Evolutionary conservation across 1,140 invertebrate genomes (phyloP).

Genomic region (Maconellicoccus hirsutus): DNA sequence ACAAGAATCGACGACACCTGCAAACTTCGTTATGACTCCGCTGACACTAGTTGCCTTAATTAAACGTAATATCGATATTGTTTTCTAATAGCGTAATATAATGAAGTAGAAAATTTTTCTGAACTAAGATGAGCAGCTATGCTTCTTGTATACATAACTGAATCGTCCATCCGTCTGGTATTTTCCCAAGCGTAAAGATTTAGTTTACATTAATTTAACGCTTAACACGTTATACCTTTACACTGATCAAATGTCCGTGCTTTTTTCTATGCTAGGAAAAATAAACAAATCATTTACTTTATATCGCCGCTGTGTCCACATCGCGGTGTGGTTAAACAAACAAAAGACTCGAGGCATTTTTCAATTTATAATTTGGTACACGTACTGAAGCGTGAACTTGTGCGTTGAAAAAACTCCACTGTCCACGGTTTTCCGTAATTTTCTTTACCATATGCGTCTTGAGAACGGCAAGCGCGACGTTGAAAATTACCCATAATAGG

Average conservation of each 20-base stretch:
- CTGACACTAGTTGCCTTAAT: neutral
- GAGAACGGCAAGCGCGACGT: neutral
- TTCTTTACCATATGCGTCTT: neutral
- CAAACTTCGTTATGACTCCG: neutral
- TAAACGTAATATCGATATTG: neutral
- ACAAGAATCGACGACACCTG: slow-evolving; percentile 7
- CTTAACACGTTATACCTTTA: neutral
- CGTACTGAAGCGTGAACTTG: neutral
- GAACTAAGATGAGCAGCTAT: neutral
- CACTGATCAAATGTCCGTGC: neutral
- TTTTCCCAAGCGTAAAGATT: neutral
- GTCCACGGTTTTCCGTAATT: neutral
- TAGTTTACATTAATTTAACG: neutral
- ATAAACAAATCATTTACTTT: neutral
- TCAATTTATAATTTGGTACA: neutral
- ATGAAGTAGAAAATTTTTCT: neutral
- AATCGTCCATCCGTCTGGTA: neutral
- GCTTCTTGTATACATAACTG: neutral
- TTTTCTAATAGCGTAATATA: neutral
- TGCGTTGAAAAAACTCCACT: neutral
- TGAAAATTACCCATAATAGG: neutral
- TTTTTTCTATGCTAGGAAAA: neutral
- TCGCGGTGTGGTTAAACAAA: neutral
- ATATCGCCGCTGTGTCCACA: neutral
- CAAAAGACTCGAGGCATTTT: neutral